Conservation (phyloP, 2,113 vertebrate genomes). For the Mionectes macconnelli region DNA sequence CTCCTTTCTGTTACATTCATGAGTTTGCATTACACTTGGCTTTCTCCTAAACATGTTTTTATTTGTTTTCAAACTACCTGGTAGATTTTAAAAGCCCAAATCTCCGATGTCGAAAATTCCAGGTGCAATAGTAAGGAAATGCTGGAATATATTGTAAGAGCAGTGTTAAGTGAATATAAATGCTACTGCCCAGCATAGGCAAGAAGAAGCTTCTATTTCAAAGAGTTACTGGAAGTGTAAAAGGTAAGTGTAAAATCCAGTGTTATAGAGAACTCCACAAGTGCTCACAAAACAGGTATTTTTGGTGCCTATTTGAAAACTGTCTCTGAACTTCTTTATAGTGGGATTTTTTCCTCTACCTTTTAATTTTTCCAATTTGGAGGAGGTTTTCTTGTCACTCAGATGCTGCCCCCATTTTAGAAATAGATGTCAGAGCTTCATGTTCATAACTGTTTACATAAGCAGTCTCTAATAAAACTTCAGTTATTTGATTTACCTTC, state of each 20-base stretch:
- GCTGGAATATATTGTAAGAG: background rate
- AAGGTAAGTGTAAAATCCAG: background rate
- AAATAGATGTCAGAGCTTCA: background rate
- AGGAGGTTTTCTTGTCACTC: background rate
- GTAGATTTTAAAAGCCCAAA: background rate
- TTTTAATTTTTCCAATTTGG: background rate
- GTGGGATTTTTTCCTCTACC: fast-evolving
- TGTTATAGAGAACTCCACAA: background rate
- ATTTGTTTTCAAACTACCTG: background rate
- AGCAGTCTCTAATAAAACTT: background rate
- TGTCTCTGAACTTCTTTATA: background rate
- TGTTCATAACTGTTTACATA: background rate
- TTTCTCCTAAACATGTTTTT: background rate
- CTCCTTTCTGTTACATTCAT: background rate
- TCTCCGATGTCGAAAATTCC: background rate
- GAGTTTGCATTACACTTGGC: background rate
- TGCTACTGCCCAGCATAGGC: background rate
- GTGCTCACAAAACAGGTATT: background rate
- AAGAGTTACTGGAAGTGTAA: background rate
- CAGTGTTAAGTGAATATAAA: background rate
- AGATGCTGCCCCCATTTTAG: background rate
- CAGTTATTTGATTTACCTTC: background rate
- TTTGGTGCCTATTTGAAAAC: background rate
- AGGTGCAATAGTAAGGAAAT: background rate
- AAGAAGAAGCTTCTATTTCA: background rate